Conservation (phyloP, 2,113 vertebrate genomes). For the Rhynchomys soricoides region DNA sequence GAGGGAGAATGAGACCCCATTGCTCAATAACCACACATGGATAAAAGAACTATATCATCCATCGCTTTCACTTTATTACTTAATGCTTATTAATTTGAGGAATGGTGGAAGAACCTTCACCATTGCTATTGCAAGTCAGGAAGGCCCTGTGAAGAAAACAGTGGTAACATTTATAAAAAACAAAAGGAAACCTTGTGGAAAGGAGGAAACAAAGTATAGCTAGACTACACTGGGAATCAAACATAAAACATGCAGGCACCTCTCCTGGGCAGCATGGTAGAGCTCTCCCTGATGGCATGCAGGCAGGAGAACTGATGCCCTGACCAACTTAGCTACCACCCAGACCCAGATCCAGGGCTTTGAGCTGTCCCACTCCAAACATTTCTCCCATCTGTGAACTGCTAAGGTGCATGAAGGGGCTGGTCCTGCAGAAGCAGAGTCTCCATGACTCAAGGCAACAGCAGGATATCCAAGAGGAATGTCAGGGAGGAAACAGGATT, state of each 20-base stretch:
- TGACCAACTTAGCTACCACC: background rate
- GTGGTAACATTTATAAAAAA: background rate
- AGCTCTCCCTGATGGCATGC: background rate
- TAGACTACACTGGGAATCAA: background rate
- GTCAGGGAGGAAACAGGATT: background rate
- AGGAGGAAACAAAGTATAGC: background rate
- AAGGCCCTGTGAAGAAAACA: background rate
- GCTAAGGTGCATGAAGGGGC: background rate
- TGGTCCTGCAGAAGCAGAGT: background rate
- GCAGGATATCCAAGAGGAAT: background rate
- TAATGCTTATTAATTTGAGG: constrained; percentile 30
- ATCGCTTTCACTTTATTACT: background rate
- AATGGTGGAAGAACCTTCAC: background rate
- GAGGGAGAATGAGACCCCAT: background rate
- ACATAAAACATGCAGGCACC: background rate
- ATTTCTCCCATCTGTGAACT: background rate
- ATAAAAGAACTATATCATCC: background rate
- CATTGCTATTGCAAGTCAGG: background rate
- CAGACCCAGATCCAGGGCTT: background rate
- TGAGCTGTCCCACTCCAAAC: background rate
- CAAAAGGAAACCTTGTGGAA: background rate
- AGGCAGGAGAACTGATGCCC: background rate
- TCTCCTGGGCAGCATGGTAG: background rate
- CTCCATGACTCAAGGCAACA: background rate
- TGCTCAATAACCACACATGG: background rate